Base-by-base conservation (phyloP, 2,888 invertebrate genomes). In the Teleogryllus oceanicus region DNA sequence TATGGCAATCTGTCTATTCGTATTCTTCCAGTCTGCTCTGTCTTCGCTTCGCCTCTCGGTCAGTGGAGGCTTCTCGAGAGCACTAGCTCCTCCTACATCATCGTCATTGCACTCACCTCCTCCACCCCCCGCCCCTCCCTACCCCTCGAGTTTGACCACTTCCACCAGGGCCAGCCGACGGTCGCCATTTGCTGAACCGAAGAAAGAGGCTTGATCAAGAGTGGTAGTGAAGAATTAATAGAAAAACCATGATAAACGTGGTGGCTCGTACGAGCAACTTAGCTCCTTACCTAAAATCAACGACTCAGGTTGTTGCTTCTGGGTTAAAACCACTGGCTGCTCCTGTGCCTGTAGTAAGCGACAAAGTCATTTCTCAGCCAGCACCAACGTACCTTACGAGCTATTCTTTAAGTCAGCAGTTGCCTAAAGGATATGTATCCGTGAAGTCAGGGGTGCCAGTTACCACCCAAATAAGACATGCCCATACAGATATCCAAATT, bases 401-500 rank as follows among this genome's bases (percentile, higher is more conserved):
- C 83, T 89, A 91, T 83, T 87, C 90, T 80, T 85, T 93, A 83
- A 88, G 88, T 84, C 89, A 90, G 85, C 87, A 89, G 82, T 86
- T 92, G 83, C 91, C 89, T 83, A 78, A 75, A 37, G 91, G 91
- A 84, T 89, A 91, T 83, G 85, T 93, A 81, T 89, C 90, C 82
- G 89, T 91, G 81, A 89, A 87, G 83, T 89, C 90, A 81, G 91
- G 91, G 83, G 88, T 90, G 81, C 89, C 89, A 83, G 37, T 37
- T 37, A 37, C 37, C 37, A 89, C 89, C 50, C 85, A 85, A 80
- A 91, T 94, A 79, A 92, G 98, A 84, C 92, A 92, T 86, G 95
- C 95, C 16, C 99, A 99, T 87, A 94, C 95, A 3, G 99, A 99
- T 85, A 90, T 99, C 83, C 89, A 91, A 81, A 91, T 95, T 80